Evolutionary conservation across 2,888 invertebrate species (phyloP), one percentile per base, ranked within the genome.

Genomic region (Branchipolynoe longqiensis): DNA sequence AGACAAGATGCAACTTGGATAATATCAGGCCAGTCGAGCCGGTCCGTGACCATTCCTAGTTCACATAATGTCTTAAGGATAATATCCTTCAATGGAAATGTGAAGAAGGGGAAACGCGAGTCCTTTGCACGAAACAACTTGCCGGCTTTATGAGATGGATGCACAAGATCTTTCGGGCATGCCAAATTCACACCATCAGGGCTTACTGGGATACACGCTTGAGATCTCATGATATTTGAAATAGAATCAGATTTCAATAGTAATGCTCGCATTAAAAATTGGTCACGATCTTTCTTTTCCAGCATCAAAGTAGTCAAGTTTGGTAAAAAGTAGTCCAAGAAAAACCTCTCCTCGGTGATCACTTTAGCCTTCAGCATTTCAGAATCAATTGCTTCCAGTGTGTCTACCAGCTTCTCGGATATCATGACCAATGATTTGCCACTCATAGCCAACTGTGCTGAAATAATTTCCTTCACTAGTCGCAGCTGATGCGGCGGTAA

Each of bases 1-100:
- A 78, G 25, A 28, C 1, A 28, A 14, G 1, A 12, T 31, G 78
- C 41, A 6, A 41, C n/a, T 54, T 78, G 48, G 12, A 54, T 6
- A 28, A 78, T 48, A 28, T 78, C 48, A 48, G 25, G 18, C 78
- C 41, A 48, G 1, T 28, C 18, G 0, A 78, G 41, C 4, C 48
- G n/a, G 25, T 78, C 78, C 1, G 8, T 48, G 12, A 54, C 54
- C 78, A 78, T 78, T 78, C 78, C 78, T 3, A 78, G 48, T 31
- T 41, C 25, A 12, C 1, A 18, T 14, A 78, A 31, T 31, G 18
- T 41, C 1, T 25, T 28, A 48, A 31, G 31, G 6, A 28, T 28
- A 2, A 33, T n/a, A n/a, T n/a, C n/a, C n/a, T n/a, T n/a, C n/a
- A n/a, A n/a, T n/a, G n/a, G n/a, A n/a, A n/a, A n/a, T 25, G 41